Evolutionary conservation across 2,888 invertebrate genomes (phyloP), one percentile per base, ranked within the genome.

Genomic region (Lampropteryx suffumata): DNA sequence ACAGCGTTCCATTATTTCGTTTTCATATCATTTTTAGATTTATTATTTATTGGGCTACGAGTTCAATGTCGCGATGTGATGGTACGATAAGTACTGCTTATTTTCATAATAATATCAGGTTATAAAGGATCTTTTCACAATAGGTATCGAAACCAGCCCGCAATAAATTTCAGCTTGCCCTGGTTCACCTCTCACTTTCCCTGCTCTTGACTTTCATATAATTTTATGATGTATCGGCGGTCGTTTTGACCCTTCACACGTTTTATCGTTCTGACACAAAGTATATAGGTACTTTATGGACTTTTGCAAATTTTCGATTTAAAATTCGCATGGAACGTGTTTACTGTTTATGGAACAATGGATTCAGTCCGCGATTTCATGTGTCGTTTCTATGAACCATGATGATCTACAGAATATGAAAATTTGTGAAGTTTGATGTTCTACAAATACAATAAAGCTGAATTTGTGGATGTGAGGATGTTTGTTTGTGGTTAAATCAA

Each of bases 121-220:
- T 78, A 72, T 84, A 84, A 83, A 69, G 66, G 63, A 63, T 72
- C 67, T 76, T 77, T 79, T 66, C 73, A 88, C 87, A 88, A 89
- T 85, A 82, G 82, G 83, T 83, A 84, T 88, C 85, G 82, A 84
- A 80, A 82, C 76, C 89, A 85, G 84, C 78, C 87, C 82, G 82
- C 80, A 76, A 89, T 90, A 90, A 89, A 89, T 89, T 80, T 71
- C 52, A 61, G 65, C 53, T 71, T 71, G 64, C 77, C 75, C 79
- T 77, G 76, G 78, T 78, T 84, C 87, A 83, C 84, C 85, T 85
- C 81, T 77, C 83, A 80, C 83, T 82, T 82, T 77, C 81, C 77
- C 85, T 82, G 82, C 82, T 80, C 84, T 88, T 86, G 90, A 88
- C 88, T 89, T 89, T 90, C 82, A 89, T 88, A 85, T 90, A 88